Base-by-base conservation (phyloP, 2,888 invertebrate species). In the Fragum sueziense region DNA sequence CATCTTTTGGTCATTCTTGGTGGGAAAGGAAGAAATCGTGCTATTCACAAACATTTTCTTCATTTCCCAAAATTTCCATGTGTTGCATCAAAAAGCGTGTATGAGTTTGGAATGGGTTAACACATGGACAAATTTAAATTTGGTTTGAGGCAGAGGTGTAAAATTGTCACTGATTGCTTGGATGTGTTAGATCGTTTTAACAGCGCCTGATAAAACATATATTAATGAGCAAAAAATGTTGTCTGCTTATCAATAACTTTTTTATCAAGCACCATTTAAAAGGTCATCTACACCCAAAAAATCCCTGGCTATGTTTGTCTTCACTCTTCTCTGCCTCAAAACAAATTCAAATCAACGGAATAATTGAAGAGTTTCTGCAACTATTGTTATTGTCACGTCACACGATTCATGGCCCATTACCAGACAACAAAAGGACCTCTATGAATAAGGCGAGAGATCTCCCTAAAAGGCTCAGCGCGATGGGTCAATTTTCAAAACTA, bases 21-120 rank as follows among this genome's bases (percentile, higher is more conserved):
- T 54, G 54, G 22, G 54, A 54, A 54, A 54, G 22, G 54, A 22
- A 54, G 54, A 54, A 54, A 54, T 37, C 37, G 22, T n/a, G 54
- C 54, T n/a, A 25, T n/a, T 54, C 3, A 54, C n/a, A n/a, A 17
- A 25, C 20, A n/a, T 54, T 22, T 54, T n/a, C 3, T 54, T 25
- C 47, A 20, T 47, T 47, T 47, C 47, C 47, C 47, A 47, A n/a
- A n/a, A n/a, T n/a, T n/a, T n/a, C 47, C 1, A 47, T 47, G 47
- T 47, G 17, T 47, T 47, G 20, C 17, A 6, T 20, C 47, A 47
- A 1, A 1, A n/a, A 20, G 47, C n/a, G 47, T 20, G n/a, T 20
- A 47, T 17, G 47, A 47, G 6, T 20, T 20, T 20, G n/a, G 2
- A n/a, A 3, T 47, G 47, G 47, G 2, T 3, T 20, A 17, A 17